Base-by-base conservation (phyloP, 2,888 invertebrate genomes). In the Schrankia costaestrigalis region DNA sequence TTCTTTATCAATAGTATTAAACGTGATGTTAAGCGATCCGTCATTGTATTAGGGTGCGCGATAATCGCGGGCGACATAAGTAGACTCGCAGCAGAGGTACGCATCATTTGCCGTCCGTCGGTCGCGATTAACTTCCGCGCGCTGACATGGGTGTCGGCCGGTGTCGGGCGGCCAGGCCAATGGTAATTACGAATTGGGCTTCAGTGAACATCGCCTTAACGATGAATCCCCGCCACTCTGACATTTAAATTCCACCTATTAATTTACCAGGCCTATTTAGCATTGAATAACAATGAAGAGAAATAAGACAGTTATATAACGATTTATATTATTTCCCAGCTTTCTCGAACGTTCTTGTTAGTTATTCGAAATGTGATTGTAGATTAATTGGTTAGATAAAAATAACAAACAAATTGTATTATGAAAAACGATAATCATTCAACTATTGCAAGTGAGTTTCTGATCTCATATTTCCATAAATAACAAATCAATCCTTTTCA, bases 61-160 rank as follows among this genome's bases (percentile, higher is more conserved):
- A 66, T 85, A 82, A 84, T 84, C 74, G 72, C 63, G 51, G 58
- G 60, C 60, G 84, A 84, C 86, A 71, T 83, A 78, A 79, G 76
- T 71, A 72, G 68, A 64, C 69, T 66, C 65, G 61, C 62, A 57
- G 70, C 58, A 71, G 72, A 57, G 61, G 75, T 73, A 79, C 80
- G 82, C 82, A 80, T 84, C 83, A 81, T 80, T 82, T 80, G 75
- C 72, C 74, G 71, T 56, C 68, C 74, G 82, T 82, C 83, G 51
- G 75, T 49, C 47, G 50, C 71, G 73, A 79, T 83, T 78, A 82
- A 56, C 68, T 66, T 53, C 62, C 63, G 64, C 57, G 49, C 66
- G 57, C 53, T 78, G 81, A 85, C 75, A 71, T 62, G 78, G 78
- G 77, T 80, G 58, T 11, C 11, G 18, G 17, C 10, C 14, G 19